Conservation (phyloP, 2,888 invertebrate genomes). For the Pammene fasciana region DNA sequence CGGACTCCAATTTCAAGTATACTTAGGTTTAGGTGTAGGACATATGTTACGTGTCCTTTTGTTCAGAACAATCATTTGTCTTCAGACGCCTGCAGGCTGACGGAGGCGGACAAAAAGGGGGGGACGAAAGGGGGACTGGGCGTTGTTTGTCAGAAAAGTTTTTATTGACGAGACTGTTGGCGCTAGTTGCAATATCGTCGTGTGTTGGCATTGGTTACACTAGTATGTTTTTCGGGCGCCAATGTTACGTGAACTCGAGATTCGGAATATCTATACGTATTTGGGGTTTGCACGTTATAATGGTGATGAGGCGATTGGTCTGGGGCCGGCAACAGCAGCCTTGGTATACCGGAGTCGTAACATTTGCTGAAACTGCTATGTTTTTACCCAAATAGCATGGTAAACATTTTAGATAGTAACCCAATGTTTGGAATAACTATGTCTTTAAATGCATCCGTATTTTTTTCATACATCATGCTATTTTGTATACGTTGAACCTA, state of each 20-base stretch:
- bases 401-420: not conserved
- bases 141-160: constrained; percentile 27
- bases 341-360: constrained; percentile 7
- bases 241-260: not conserved
- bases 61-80: constrained; percentile 32
- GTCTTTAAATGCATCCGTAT: no score
- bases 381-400: constrained; percentile 3
- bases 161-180: constrained; percentile 29
- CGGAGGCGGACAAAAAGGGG: not conserved
- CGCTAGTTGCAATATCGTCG: constrained; percentile 10
- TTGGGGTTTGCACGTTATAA: not conserved
- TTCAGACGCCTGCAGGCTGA: constrained; percentile 21
- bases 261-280: not conserved
- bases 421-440: not conserved
- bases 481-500: no score
- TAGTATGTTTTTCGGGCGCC: not conserved
- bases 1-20: constrained; percentile 4
- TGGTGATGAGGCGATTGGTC: not conserved
- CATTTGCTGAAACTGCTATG: constrained; percentile 14
- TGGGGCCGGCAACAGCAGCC: not conserved
- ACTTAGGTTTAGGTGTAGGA: constrained; percentile 21
- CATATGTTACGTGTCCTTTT: constrained; percentile 21
- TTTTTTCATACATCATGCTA: no score
- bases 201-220: not conserved
- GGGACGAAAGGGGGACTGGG: not conserved